phyloP scores from a whole-genome alignment of 2,888 invertebrate species.

The Apotomis betuletana region DNA sequence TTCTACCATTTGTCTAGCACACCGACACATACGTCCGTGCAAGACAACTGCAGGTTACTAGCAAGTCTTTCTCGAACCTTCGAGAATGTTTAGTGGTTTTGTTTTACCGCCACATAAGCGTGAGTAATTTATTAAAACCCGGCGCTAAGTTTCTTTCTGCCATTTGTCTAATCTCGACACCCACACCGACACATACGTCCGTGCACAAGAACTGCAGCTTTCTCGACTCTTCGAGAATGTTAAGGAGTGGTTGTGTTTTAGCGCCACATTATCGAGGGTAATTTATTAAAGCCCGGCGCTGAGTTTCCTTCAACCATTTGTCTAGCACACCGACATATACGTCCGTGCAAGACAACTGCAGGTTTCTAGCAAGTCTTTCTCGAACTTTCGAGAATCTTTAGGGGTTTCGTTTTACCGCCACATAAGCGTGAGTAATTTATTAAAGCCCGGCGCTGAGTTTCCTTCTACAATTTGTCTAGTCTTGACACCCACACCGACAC shows the following conservation, averaged over 20 bases:
- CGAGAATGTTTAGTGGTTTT: neutral
- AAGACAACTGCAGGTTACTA: neutral
- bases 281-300: constrained; percentile 11
- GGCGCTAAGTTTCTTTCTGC: no score
- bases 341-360: no score
- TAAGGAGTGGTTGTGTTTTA: neutral
- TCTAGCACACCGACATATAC: neutral
- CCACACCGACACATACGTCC: no score
- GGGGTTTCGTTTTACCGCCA: neutral
- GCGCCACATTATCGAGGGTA: constrained; percentile 7
- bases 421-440: constrained; percentile 10
- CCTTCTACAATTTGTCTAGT: constrained; percentile 4
- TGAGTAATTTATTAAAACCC: neutral
- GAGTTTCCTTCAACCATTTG: neutral
- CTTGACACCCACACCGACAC: neutral
- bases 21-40: neutral
- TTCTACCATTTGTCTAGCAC: constrained; percentile 2
- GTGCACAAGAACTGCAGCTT: no score
- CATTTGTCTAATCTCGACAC: no score
- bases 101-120: neutral
- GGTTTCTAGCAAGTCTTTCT: no score
- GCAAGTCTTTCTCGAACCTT: neutral
- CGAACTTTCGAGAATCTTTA: no score
- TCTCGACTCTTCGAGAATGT: neutral
- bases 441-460: constrained; percentile 5